A percentile compares a stretch with the other conserved stretches of the same genome.
These are phyloP conservation scores for Andinoacara biseriatus DNA, from an alignment of 2,113 vertebrate species.

Conservation along the genomic window DNA sequence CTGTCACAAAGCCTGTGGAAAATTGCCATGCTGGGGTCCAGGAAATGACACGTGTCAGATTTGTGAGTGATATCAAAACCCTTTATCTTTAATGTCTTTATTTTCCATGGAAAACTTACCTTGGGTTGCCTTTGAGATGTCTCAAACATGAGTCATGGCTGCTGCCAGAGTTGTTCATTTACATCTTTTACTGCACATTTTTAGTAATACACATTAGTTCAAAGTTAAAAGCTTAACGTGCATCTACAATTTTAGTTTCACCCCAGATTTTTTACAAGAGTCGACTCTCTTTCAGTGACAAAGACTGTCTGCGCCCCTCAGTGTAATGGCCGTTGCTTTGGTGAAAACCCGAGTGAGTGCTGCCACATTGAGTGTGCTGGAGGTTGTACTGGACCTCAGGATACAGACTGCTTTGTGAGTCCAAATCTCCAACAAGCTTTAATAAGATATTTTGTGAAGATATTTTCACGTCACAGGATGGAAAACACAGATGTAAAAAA, in stretches of 20 bases:
- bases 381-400: constrained; percentile 87
- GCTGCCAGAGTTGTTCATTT: not conserved
- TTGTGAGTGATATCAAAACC: constrained; percentile 74
- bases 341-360: constrained; percentile 87
- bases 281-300: constrained; percentile 82
- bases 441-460: not conserved
- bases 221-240: not conserved
- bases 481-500: not conserved
- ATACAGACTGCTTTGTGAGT: constrained; percentile 92
- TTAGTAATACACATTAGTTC: rapidly evolving
- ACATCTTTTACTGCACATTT: not conserved
- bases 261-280: not conserved
- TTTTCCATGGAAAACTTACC: not conserved
- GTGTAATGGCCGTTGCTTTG: constrained; percentile 92
- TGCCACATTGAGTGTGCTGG: constrained; percentile 93
- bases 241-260: not conserved
- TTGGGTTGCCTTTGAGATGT: not conserved
- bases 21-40: constrained; percentile 84
- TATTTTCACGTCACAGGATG: not conserved
- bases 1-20: constrained; percentile 76
- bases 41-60: constrained; percentile 83
- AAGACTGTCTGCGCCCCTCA: constrained; percentile 92
- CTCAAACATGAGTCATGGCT: not conserved
- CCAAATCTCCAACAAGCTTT: not conserved
- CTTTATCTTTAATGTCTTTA: not conserved